Evolutionary conservation across 2,113 vertebrate genomes (phyloP), one percentile per base, ranked within the genome.

Genomic region (Tyto alba): DNA sequence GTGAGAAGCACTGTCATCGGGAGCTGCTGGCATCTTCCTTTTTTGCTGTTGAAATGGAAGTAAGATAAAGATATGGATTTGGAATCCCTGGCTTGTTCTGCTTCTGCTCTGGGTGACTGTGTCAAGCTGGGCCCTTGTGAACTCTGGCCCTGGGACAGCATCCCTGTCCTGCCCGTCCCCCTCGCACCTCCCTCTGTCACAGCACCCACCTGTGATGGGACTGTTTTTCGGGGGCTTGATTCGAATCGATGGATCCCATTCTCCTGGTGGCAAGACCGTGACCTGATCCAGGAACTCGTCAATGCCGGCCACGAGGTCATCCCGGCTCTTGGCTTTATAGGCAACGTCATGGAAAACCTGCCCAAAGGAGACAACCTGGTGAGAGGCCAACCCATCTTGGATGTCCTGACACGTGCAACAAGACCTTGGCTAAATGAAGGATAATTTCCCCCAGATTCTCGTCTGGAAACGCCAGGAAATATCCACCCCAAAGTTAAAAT

Each of bases 271-370:
- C 34, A 99, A 75, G 56, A 99, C 99, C 0, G 99, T 99, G 95
- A 99, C 99, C 97, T 99, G 99, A 85, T 99, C 99, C 92, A 99
- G 97, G 95, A 99, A 99, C 96, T 99, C 99, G 2, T 99, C 99
- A 5, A 99, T 99, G 23, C 99, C 99, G 0, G 99, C 99, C 93
- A 99, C 96, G 1, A 99, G 98, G 97, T 99, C 99, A 69, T 97
- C 97, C 82, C 98, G 97, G 91, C 99, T 98, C 95, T 99, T 99
- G 74, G 99, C 99, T 95, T 99, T 99, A 87, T 99, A 99, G 34
- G 99, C 99, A 80, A 99, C 99, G 2, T 99, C 99, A 7, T 99
- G 99, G 97, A 99, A 99, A 95, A 99, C 99, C 99, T 99, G 97
- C 32, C 72, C 0, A 5, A 0, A 8, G 47, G 55, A 89, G 68